A percentile compares a stretch with the other conserved stretches of the same genome.
Evolutionary conservation across 2,113 vertebrate species (phyloP).

Genomic region (Pangasianodon gigas): DNA sequence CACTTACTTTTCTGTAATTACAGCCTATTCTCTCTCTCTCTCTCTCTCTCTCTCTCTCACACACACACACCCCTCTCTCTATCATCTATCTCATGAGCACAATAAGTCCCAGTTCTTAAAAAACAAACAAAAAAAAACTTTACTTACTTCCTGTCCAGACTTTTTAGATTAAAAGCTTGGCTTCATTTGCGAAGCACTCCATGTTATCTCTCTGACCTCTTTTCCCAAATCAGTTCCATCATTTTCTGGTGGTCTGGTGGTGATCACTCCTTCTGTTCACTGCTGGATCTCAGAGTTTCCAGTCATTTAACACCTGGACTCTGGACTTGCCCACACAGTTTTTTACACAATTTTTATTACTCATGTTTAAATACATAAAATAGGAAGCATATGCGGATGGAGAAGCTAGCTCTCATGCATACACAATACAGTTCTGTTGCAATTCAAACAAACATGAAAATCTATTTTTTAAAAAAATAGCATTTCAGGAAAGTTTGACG

Average conservation of each 20-base stretch:
- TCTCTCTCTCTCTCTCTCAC: not conserved
- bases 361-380: not conserved
- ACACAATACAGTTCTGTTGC: too few relatives aligned
- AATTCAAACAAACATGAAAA: not conserved
- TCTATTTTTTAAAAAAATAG: too few relatives aligned
- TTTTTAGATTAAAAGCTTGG: not conserved
- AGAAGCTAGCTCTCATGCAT: not conserved
- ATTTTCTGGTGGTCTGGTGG: too few relatives aligned
- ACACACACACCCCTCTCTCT: too few relatives aligned
- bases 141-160: not conserved
- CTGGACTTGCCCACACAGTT: too few relatives aligned
- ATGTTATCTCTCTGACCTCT: not conserved
- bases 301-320: not conserved
- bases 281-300: not conserved
- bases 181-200: not conserved
- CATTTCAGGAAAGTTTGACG: too few relatives aligned
- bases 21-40: not conserved
- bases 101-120: not conserved
- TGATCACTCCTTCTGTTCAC: not conserved
- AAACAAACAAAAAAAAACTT: not conserved
- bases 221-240: not conserved
- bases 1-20: not conserved
- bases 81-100: not conserved
- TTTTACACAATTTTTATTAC: too few relatives aligned
- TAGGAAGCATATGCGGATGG: not conserved